These are phyloP conservation scores for Pseudochromis fuscus DNA, from an alignment of 2,797 vertebrate genomes.

Conservation along the genomic window DNA sequence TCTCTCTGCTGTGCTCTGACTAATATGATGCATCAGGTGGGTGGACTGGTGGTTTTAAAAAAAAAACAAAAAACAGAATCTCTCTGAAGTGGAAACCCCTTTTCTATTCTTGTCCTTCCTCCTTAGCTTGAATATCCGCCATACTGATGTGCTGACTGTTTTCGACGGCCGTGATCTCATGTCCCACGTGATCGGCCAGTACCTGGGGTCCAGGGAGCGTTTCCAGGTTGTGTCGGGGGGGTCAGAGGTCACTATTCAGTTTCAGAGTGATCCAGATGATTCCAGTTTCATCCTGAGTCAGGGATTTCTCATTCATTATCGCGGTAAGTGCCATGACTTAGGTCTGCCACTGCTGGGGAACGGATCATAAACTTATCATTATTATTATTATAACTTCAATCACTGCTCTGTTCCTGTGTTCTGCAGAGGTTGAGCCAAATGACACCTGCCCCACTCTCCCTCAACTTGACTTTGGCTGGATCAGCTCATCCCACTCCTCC, in stretches of 20 bases:
- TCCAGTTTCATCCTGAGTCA: conserved; percentile 91
- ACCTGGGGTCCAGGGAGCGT: conserved; percentile 89
- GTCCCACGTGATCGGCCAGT: conserved; percentile 91
- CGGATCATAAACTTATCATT: too few species aligned
- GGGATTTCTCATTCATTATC: conserved; percentile 93
- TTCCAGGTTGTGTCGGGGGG: conserved; percentile 91
- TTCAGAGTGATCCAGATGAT: conserved; percentile 91
- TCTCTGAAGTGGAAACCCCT: conserved; percentile 7
- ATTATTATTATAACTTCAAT: background rate
- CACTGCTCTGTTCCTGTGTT: conserved; percentile 16
- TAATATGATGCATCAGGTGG: conserved; percentile 26
- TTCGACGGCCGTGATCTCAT: conserved; percentile 91
- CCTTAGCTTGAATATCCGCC: conserved; percentile 89
- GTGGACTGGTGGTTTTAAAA: conserved; percentile 6
- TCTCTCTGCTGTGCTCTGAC: background rate
- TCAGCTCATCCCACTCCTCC: conserved; percentile 91
- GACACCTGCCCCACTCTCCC: conserved; percentile 92
- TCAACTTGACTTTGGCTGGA: conserved; percentile 91
- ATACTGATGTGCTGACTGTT: conserved; percentile 90
- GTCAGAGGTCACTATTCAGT: conserved; percentile 93
- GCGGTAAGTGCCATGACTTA: conserved; percentile 85
- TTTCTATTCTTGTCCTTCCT: conserved; percentile 12
- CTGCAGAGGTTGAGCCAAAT: conserved; percentile 91
- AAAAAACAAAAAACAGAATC: background rate
- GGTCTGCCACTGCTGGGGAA: too few species aligned